Evolutionary conservation across 2,888 invertebrate genomes (phyloP).

Genomic region (Polylopha cassiicola): DNA sequence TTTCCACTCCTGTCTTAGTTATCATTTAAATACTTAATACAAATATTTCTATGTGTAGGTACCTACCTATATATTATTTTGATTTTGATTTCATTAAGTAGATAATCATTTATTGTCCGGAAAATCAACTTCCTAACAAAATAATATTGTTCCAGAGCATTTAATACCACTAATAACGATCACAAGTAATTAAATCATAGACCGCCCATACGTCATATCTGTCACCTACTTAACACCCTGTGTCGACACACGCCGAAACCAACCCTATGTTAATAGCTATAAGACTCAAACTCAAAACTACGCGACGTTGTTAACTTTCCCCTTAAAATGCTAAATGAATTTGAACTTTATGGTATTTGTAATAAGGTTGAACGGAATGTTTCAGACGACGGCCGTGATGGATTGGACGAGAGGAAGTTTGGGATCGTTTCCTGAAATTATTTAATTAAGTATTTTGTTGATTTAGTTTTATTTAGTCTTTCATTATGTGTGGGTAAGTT

Average conservation of each 20-base stretch:
- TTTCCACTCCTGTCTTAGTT: too few species aligned
- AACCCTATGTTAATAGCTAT: not conserved
- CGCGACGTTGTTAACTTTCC: not conserved
- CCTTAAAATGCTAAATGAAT: not conserved
- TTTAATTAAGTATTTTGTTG: too few species aligned
- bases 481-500: too few species aligned
- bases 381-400: too few species aligned
- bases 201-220: constrained; percentile 18
- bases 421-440: too few species aligned
- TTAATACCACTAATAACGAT: constrained; percentile 22
- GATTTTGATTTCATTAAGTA: constrained; percentile 1
- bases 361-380: too few species aligned
- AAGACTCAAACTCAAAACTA: constrained; percentile 1
- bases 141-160: constrained; percentile 14
- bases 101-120: constrained; percentile 15
- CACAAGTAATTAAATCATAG: constrained; percentile 20
- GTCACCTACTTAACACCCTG: constrained; percentile 1
- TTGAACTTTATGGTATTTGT: constrained; percentile 1
- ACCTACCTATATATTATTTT: too few species aligned
- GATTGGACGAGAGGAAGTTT: too few species aligned
- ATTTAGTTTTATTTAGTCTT: too few species aligned
- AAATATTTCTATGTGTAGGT: too few species aligned
- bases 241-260: not conserved
- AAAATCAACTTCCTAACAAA: constrained; percentile 22
- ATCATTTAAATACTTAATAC: too few species aligned